Base-by-base conservation (phyloP, 2,888 invertebrate species). In the Scelioninae gen. 2 region DNA sequence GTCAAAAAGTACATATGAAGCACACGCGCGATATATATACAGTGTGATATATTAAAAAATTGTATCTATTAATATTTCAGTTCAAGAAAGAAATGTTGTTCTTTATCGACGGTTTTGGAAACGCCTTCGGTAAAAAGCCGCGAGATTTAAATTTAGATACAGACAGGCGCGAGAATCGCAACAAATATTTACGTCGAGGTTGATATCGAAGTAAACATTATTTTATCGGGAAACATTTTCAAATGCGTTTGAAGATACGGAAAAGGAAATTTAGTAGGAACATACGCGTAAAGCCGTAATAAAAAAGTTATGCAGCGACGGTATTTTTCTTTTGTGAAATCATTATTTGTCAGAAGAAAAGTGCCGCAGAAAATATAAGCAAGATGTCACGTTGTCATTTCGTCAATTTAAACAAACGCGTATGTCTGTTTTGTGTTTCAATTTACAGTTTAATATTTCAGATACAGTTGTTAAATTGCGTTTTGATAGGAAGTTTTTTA, bases 181-280 rank as follows among this genome's bases (percentile, higher is more conserved):
- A 64, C 64, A 45, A 64, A 64, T 64, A 64, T 64, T 43, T 64
- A 64, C 45, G 64, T 64, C 52, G 53, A 53, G 18, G 25, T 39
- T 64, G 52, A 53, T 64, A 45, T 31, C 35, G 35, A 53, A 64
- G 35, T 53, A 45, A 52, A 64, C 19, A 45, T 45, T 64, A 64
- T 53, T 52, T 64, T 45, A 64, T 53, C 64, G 22, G 53, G 25
- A 53, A 64, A 53, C 28, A 61, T 61, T 61, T 50, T 10, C 11
- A 45, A 63, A 35, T 52, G 13, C 35, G 11, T 43, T 63, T 13
- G 16, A 52, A 52, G 22, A 43, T 48, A 50, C 9, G 31, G 11
- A 63, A 52, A 60, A 25, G 46, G 9, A 48, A 60, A 37, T 60
- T 48, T 52, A 22, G 33, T 60, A 1, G 35, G 11, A n/a, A n/a